Conservation (phyloP, 2,888 invertebrate genomes). For the Lasioglossum figueresi region DNA sequence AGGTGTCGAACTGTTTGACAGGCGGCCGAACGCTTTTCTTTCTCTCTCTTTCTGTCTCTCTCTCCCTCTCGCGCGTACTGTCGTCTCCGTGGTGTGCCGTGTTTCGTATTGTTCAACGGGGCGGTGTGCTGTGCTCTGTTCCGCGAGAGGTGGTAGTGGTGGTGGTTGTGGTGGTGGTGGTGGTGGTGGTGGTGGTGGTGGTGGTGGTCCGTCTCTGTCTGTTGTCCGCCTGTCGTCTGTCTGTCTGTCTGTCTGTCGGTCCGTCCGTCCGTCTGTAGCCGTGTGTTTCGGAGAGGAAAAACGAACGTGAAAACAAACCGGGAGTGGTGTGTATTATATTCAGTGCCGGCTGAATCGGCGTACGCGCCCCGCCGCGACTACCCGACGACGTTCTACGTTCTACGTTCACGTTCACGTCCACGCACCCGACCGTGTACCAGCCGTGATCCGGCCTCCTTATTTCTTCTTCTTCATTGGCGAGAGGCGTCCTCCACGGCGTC, state of each 20-base stretch:
- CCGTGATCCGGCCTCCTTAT: background rate
- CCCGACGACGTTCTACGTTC: background rate
- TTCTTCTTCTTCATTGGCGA: slow-evolving; percentile 15
- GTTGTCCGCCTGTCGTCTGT: slow-evolving; percentile 14
- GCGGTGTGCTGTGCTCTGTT: slow-evolving; percentile 41
- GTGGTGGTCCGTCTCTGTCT: slow-evolving; percentile 2
- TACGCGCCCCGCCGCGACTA: slow-evolving; percentile 55
- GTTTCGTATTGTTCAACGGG: slow-evolving; percentile 53
- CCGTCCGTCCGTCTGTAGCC: slow-evolving; percentile 6
- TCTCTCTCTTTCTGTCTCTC: slow-evolving; percentile 53
- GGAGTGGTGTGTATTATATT: slow-evolving; percentile 76
- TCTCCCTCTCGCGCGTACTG: slow-evolving; percentile 24
- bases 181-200: background rate
- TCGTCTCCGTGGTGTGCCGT: slow-evolving; percentile 85
- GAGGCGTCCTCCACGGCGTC: slow-evolving; percentile 31
- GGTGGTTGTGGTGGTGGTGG: background rate
- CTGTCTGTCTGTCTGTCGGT: too few species aligned
- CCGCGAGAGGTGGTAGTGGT: slow-evolving; percentile 21
- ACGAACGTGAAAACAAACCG: slow-evolving; percentile 63
- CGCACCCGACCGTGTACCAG: slow-evolving; percentile 37
- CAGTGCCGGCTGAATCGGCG: slow-evolving; percentile 74
- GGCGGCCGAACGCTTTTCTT: slow-evolving; percentile 57
- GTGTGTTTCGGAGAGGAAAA: slow-evolving; percentile 49
- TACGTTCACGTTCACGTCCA: slow-evolving; percentile 26
- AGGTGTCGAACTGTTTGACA: slow-evolving; percentile 70